Evolutionary conservation across 2,797 vertebrate species (phyloP), one percentile per base, ranked within the genome.

Genomic region (Ceryle rudis): DNA sequence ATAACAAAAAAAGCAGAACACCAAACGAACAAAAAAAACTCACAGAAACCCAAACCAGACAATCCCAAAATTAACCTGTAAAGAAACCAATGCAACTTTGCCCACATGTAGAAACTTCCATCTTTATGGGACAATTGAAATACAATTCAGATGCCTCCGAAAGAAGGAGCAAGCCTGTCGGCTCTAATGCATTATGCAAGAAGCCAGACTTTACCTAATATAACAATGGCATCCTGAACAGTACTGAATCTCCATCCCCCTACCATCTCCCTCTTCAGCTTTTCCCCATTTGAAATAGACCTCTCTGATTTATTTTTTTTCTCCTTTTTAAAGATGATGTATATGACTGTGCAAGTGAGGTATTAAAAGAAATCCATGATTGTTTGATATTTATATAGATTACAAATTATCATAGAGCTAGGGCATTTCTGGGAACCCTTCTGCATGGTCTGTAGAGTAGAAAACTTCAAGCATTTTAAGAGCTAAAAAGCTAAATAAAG

Each of bases 131-230:
- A 23, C 69, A 91, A 78, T 0, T 44, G 64, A 77, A 87, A 82
- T 7, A 47, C 25, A 73, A 35, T 70, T 60, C 8, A 64, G 77
- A 85, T 81, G 47, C 42, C 46, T 49, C 46, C 5, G 1, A 44
- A 66, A n/a, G 55, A 92, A 73, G 29, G 47, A 85, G 52, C 66
- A 86, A 87, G n/a, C 47, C 74, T 82, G 81, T 65, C 78, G 92
- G 61, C 16, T 92, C 37, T 39, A 82, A 60, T 49, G 62, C 35
- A 29, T 75, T 72, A 66, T 55, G 57, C 79, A 72, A 69, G 65
- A 93, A 75, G 61, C 61, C 92, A 94, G 89, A 69, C 79, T 87
- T 91, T n/a, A 54, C 25, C 61, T 62, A 74, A 88, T 21, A 46
- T 25, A 91, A 1, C 54, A 89, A 87, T 12, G 78, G 60, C 75